Base-by-base conservation (phyloP, 1,140 invertebrate species). In the Drosophila asahinai region DNA sequence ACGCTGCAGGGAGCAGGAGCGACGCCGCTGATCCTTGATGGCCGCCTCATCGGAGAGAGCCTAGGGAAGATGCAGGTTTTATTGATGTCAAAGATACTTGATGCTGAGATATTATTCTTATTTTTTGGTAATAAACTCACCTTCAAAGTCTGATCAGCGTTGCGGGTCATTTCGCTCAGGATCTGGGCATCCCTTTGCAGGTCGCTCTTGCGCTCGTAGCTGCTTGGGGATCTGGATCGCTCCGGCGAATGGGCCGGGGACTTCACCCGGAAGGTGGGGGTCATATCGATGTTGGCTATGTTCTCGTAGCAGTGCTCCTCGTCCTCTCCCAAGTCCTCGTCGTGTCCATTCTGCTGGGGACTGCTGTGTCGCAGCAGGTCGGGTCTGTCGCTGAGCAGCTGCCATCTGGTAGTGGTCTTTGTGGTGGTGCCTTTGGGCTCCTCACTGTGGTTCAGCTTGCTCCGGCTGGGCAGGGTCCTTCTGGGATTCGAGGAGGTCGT, bases 131-230 rank as follows among this genome's bases (percentile, higher is more conserved):
- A 30, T 30, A 7, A 30, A 42, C 49, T 38, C 45, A 93, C 92
- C 81, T 91, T 93, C 91, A 93, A 62, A 77, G 92, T 92, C 59
- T 92, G 86, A 82, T 93, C 91, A 78, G 92, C 92, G 61, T 86
- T 90, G 38, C 91, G 77, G 7, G 86, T 93, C 92, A 93, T 92
- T 78, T 93, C 92, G 68, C 78, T 92, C 17, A 93, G 80, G 30
- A 93, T 92, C 49, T 81, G 91, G 0, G 80, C 91, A 68, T 93
- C 92, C 14, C 92, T 80, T 43, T 91, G 77, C 68, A 93, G 67
- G 60, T 93, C 92, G 17, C 48, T 42, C 66, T 92, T 92, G 0
- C 92, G 77, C 64, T 92, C 84, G 45, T 93, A 93, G 51, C 71
- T 67, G n/a, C 49, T 48, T 2, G 80, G 83, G 2, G 83, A 76